Evolutionary conservation across 2,888 invertebrate genomes (phyloP).

Genomic region (Campopleginae sp.): DNA sequence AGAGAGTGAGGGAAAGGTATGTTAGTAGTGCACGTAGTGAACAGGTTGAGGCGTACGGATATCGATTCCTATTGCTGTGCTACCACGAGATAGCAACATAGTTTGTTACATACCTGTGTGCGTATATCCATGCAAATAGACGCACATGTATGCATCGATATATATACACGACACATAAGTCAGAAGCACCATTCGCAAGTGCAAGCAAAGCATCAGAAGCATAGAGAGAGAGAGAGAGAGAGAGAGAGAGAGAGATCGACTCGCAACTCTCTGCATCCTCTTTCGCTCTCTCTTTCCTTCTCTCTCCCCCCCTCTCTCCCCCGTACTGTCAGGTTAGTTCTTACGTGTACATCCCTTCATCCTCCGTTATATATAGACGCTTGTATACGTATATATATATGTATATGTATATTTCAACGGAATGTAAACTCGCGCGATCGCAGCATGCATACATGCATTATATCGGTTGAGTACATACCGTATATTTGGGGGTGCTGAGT

Average conservation of each 20-base stretch:
- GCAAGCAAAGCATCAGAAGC: slow-evolving; percentile 44
- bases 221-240: not conserved
- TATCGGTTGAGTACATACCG: slow-evolving; percentile 64
- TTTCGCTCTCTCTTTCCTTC: slow-evolving; percentile 38
- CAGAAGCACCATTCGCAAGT: slow-evolving; percentile 53
- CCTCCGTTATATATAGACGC: slow-evolving; percentile 14
- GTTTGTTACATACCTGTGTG: not conserved
- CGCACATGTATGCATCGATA: slow-evolving; percentile 2
- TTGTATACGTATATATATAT: slow-evolving; percentile 29
- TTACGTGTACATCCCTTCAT: slow-evolving; percentile 50
- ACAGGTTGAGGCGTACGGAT: slow-evolving; percentile 62
- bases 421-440: slow-evolving; percentile 67
- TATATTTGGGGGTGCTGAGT: slow-evolving; percentile 61
- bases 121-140: not conserved
- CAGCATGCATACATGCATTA: slow-evolving; percentile 69
- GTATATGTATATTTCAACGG: slow-evolving; percentile 49
- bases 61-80: slow-evolving; percentile 59
- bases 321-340: slow-evolving; percentile 28
- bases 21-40: slow-evolving; percentile 45
- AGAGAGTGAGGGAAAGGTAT: not conserved
- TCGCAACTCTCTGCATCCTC: slow-evolving; percentile 60
- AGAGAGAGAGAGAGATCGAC: slow-evolving; percentile 32
- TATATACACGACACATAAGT: slow-evolving; percentile 14
- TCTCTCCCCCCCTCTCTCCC: slow-evolving; percentile 27
- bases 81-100: slow-evolving; percentile 45